A percentile compares a stretch with the other conserved stretches of the same genome.
Evolutionary conservation across 2,113 vertebrate species (phyloP).

Genomic region (Carlito syrichta): DNA sequence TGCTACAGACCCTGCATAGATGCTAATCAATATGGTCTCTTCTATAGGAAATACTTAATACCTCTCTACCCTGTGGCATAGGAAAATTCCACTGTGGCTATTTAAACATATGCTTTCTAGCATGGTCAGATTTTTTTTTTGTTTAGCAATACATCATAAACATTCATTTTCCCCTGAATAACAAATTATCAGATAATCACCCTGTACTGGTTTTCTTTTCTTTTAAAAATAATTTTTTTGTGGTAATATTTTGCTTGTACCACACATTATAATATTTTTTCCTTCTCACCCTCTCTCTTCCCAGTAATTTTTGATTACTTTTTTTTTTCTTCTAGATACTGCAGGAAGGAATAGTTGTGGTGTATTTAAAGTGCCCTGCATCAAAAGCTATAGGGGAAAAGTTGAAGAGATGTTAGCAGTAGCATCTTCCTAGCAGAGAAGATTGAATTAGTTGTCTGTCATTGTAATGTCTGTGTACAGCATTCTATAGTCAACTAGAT

Average conservation of each 20-base stretch:
- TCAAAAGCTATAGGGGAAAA: slow-evolving; percentile 6
- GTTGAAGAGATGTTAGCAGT: slow-evolving; percentile 44
- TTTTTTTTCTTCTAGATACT: background rate
- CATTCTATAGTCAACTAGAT: slow-evolving; percentile 54
- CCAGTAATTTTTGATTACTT: slow-evolving; percentile 14
- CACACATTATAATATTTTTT: background rate
- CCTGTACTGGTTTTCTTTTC: background rate
- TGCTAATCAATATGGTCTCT: background rate
- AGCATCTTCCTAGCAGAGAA: slow-evolving; percentile 45
- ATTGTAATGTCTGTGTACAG: slow-evolving; percentile 44
- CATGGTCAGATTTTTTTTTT: background rate
- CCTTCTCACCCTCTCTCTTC: background rate
- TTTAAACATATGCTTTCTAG: background rate
- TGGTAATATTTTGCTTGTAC: background rate
- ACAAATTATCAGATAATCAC: background rate
- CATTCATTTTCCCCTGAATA: background rate
- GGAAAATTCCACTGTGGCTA: background rate
- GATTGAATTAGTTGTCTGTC: slow-evolving; percentile 67
- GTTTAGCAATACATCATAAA: background rate
- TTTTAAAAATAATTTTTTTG: background rate
- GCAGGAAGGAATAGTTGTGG: background rate
- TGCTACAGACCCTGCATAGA: background rate
- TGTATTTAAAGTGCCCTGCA: background rate
- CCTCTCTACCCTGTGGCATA: background rate
- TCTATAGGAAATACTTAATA: background rate